phyloP scores from a whole-genome alignment of 2,113 vertebrate genomes.

The Phrynosoma platyrhinos region DNA sequence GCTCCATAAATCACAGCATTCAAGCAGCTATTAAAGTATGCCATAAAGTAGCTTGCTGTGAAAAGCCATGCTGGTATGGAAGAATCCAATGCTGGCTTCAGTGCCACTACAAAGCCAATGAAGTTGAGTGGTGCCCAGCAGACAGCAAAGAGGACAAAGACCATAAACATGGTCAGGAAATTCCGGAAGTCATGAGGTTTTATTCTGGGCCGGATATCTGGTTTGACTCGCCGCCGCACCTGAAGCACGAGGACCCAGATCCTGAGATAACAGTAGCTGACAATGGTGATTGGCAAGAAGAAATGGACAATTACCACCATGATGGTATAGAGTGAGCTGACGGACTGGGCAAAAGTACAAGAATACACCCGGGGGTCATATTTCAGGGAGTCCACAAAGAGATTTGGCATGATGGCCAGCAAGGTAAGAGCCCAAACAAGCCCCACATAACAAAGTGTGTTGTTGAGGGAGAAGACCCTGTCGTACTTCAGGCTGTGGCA shows the following conservation, averaged over 20 bases:
- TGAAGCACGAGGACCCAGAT: slow-evolving; percentile 85
- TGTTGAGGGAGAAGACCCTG: slow-evolving; percentile 81
- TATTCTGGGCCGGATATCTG: slow-evolving; percentile 76
- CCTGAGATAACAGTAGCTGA: slow-evolving; percentile 85
- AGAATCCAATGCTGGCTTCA: slow-evolving; percentile 73
- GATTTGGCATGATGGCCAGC: slow-evolving; percentile 83
- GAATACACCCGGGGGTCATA: slow-evolving; percentile 85
- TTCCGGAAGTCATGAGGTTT: slow-evolving; percentile 84
- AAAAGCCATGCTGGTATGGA: slow-evolving; percentile 85
- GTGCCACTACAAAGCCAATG: slow-evolving; percentile 83
- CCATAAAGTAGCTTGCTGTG: slow-evolving; percentile 86
- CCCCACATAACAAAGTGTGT: slow-evolving; percentile 81
- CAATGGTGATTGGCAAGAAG: slow-evolving; percentile 82
- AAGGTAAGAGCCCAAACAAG: slow-evolving; percentile 82
- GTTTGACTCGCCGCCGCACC: slow-evolving; percentile 79
- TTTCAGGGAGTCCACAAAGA: slow-evolving; percentile 84
- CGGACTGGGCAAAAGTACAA: slow-evolving; percentile 86
- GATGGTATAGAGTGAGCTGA: slow-evolving; percentile 84
- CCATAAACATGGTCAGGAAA: slow-evolving; percentile 87
- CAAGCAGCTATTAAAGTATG: slow-evolving; percentile 88
- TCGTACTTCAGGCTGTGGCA: slow-evolving; percentile 85
- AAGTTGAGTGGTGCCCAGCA: slow-evolving; percentile 87
- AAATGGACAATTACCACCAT: slow-evolving; percentile 84
- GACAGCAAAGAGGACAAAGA: slow-evolving; percentile 86
- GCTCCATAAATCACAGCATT: slow-evolving; percentile 85